Evolutionary conservation across 92 coral and sea anemone genomes (phyloP).

Genomic region (Umimayanthus chanpuru): DNA sequence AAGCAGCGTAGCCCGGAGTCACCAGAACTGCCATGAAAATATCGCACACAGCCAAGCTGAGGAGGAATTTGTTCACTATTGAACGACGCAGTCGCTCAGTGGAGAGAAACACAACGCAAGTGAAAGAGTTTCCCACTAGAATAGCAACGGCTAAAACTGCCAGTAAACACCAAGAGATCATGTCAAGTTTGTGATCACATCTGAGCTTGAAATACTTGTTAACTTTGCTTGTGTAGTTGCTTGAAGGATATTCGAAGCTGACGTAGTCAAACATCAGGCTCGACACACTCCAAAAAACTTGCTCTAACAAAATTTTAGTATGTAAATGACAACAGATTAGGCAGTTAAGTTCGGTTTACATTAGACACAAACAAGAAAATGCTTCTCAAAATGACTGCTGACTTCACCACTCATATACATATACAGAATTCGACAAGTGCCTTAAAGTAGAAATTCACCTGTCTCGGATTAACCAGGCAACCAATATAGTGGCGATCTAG

Average conservation of each 20-base stretch:
- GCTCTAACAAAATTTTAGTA: too few relatives aligned
- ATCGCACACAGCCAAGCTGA: conserved; percentile 72
- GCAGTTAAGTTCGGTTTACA: background rate
- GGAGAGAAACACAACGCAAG: conserved; percentile 50
- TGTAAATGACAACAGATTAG: background rate
- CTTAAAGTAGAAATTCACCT: background rate
- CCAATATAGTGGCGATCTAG: too few relatives aligned
- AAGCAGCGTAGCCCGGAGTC: conserved; percentile 66
- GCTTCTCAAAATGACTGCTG: background rate
- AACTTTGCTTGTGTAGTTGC: background rate
- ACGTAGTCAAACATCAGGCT: background rate
- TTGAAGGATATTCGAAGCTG: background rate
- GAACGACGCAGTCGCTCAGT: conserved; percentile 53
- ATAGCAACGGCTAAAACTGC: conserved; percentile 26
- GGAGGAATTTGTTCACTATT: conserved; percentile 65
- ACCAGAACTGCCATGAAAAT: conserved; percentile 62
- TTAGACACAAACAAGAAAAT: background rate
- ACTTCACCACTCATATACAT: background rate
- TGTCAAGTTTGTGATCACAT: conserved; percentile 54
- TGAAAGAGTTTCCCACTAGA: conserved; percentile 49
- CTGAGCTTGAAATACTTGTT: background rate
- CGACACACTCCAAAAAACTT: background rate
- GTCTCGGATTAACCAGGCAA: background rate
- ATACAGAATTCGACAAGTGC: background rate
- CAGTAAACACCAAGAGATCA: conserved; percentile 43